A percentile compares a stretch with the other conserved stretches of the same genome.
Evolutionary conservation across 1,140 invertebrate species (phyloP).

Genomic region (Caenorhabditis elegans): DNA sequence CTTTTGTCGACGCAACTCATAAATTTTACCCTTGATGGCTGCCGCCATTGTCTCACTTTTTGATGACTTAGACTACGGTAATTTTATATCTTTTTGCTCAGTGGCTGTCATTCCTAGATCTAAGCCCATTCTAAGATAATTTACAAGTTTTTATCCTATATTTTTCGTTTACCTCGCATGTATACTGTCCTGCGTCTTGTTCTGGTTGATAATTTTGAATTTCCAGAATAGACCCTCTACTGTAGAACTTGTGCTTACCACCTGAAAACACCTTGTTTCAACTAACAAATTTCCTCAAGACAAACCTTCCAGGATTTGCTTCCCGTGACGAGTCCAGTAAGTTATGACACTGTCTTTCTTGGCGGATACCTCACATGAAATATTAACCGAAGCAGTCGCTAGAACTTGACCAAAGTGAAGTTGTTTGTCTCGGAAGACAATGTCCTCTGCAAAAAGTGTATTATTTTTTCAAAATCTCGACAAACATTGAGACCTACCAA

Average conservation of each 20-base stretch:
- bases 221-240: slow-evolving; percentile 18
- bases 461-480: not conserved
- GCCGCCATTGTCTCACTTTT: too few relatives aligned
- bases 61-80: too few relatives aligned
- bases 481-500: too few relatives aligned
- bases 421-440: slow-evolving; percentile 28
- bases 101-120: too few relatives aligned
- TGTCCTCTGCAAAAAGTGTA: not conserved
- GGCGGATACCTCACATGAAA: slow-evolving; percentile 19
- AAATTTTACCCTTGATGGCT: too few relatives aligned
- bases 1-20: too few relatives aligned
- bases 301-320: not conserved
- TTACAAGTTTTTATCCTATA: not conserved
- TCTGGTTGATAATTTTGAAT: slow-evolving; percentile 28
- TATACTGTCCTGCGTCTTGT: slow-evolving; percentile 29
- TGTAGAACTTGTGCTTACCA: slow-evolving; percentile 28
- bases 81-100: too few relatives aligned
- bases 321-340: slow-evolving; percentile 10
- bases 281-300: not conserved
- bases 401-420: slow-evolving; percentile 6
- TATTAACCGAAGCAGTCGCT: slow-evolving; percentile 34
- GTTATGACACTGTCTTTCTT: slow-evolving; percentile 4
- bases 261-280: not conserved
- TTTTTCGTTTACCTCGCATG: slow-evolving; percentile 13
- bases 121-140: too few relatives aligned